Evolutionary conservation across 1,140 invertebrate species (phyloP), one percentile per base, ranked within the genome.

Genomic region (Anastrepha ludens): DNA sequence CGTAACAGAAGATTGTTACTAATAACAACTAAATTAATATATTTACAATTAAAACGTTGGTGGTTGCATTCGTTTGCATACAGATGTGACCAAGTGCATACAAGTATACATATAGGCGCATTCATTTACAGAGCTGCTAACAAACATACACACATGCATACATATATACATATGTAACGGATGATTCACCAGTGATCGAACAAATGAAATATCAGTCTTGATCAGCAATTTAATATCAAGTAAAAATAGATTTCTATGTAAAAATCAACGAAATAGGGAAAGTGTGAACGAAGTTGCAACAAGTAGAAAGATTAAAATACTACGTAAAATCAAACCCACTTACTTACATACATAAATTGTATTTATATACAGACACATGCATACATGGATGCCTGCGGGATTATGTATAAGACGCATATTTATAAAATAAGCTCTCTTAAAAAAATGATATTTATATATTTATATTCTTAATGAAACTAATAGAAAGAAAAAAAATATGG

Each of bases 401-500:
- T 74, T 41, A 74, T 47, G 67, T 44, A 44, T 74, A 74, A 44
- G 41, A 47, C 39, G 47, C 74, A 81, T 50, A 81, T 81, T 81
- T 81, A 81, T 55, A 81, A 81, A 81, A 81, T 81, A 81, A 81
- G 47, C 74, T 55, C 44, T 81, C 17, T 20, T 55, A 55, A 81
- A 44, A 44, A 81, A 78, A 78, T 81, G 50, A 81, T 81, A 81
- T 81, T 81, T 81, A 81, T 81, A 81, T 81, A 81, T 81, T 81
- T 81, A 81, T 81, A 81, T 81, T 81, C 74, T 81, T 81, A 81
- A 81, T 81, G 74, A 50, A 81, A 81, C 74, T 29, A 55, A 81
- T 81, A 55, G 47, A 17, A 55, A 55, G 6, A 55, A 55, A 55
- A 55, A 11, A 55, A 55, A 55, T 55, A 55, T 55, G 50, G 6